Evolutionary conservation across 2,888 invertebrate genomes (phyloP).

Genomic region (Tachina grossa): DNA sequence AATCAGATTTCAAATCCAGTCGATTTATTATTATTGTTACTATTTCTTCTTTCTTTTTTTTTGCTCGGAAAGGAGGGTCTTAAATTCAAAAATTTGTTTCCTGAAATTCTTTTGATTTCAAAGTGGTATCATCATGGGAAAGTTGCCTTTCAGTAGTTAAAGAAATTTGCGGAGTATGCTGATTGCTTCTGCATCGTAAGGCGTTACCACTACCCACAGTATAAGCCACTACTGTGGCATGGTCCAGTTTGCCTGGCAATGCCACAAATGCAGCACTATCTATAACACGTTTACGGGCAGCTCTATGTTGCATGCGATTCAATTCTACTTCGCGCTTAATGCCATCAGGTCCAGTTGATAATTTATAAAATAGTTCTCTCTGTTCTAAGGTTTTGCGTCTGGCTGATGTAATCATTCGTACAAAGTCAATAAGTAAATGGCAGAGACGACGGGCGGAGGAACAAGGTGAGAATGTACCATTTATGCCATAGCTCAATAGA

Average conservation of each 20-base stretch:
- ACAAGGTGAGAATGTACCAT: slow-evolving; percentile 86
- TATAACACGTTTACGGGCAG: slow-evolving; percentile 87
- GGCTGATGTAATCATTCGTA: slow-evolving; percentile 90
- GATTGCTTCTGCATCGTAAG: neutral
- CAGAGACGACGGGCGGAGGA: slow-evolving; percentile 87
- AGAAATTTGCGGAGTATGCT: slow-evolving; percentile 45
- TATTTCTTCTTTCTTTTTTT: slow-evolving; percentile 18
- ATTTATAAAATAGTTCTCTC: slow-evolving; percentile 88
- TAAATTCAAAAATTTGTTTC: slow-evolving; percentile 81
- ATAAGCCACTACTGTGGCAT: slow-evolving; percentile 92
- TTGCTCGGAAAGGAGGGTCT: slow-evolving; percentile 15
- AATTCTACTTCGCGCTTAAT: slow-evolving; percentile 84
- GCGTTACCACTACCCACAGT: slow-evolving; percentile 85
- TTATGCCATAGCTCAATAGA: slow-evolving; percentile 87
- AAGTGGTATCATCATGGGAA: slow-evolving; percentile 70
- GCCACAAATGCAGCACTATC: slow-evolving; percentile 87
- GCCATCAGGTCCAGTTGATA: slow-evolving; percentile 84
- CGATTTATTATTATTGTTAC: neutral
- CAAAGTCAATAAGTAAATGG: slow-evolving; percentile 90
- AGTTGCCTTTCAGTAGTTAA: slow-evolving; percentile 56
- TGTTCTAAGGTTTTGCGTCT: slow-evolving; percentile 93
- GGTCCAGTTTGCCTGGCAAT: slow-evolving; percentile 94
- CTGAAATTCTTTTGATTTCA: slow-evolving; percentile 81
- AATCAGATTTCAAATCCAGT: slow-evolving; percentile 50
- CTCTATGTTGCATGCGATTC: slow-evolving; percentile 86